Base-by-base conservation (phyloP, 2,113 vertebrate genomes). In the Dicrurus megarhynchus region DNA sequence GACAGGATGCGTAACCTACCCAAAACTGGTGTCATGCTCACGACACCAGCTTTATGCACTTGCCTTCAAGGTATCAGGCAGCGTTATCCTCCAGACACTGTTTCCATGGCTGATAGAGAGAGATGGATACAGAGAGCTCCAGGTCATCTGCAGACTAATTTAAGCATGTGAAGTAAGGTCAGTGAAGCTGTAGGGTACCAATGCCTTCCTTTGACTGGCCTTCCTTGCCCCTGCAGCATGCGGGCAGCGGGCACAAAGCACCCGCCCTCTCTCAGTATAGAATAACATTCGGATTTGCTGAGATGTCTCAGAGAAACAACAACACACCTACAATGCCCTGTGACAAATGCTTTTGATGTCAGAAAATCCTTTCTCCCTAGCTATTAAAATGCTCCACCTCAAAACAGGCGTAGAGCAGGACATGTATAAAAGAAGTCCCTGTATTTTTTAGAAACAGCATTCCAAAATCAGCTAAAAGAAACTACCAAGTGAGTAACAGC, bases 21-120 rank as follows among this genome's bases (percentile, higher is more conserved):
- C 81, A 37, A 87, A 91, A 77, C 28, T 41, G 50, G 12, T 33
- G 37, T 27, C 5, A 1, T 69, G 55, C 22, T 80, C 68, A 56
- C 0, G 0, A 33, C 28, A 28, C 30, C n/a, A 44, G 8, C 8
- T 44, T 78, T 22, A 42, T 27, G 69, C 24, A 16, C 24, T 50
- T 74, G 24, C 55, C 78, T 61, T 49, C 11, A 10, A 44, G 26
- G 23, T 59, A 70, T 63, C 56, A 65, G 60, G 4, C 13, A 24
- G 26, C 15, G 7, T 50, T 70, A 24, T 32, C 14, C 39, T 50
- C 35, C 4, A 0, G 33, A 32, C 15, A 8, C 10, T 16, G 13
- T 49, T 76, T 47, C 41, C 24, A 2, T n/a, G 28, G 16, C 16
- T 60, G 30, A 8, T 7, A 47, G 76, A 65, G 16, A 70, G 27